phyloP scores from a whole-genome alignment of 37 sponge, comb jelly and placozoan genomes.

The Diacarnus erythraeanus region DNA sequence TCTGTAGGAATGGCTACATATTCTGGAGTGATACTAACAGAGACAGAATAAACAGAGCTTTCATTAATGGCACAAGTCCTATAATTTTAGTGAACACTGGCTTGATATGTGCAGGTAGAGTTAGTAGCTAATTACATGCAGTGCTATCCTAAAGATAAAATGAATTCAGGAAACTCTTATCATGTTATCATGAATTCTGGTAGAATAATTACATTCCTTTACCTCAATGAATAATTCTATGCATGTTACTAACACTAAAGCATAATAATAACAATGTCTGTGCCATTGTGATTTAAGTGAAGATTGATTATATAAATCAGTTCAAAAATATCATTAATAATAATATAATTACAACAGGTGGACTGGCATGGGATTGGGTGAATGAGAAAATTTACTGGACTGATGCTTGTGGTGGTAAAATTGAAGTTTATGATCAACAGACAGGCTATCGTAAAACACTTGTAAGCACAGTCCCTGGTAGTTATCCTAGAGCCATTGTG shows the following conservation, averaged over 20 bases:
- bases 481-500: slow-evolving; percentile 14
- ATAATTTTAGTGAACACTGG: slow-evolving; percentile 2
- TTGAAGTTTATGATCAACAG: slow-evolving; percentile 21
- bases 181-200: no score
- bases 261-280: no score
- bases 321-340: no score
- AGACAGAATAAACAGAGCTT: slow-evolving; percentile 11
- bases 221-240: no score
- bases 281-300: no score
- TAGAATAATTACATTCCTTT: no score
- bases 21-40: slow-evolving; percentile 18
- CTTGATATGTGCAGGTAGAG: slow-evolving; percentile 8
- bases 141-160: background rate
- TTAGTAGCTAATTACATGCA: background rate
- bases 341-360: background rate
- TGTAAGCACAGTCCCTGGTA: background rate
- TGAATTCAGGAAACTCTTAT: no score
- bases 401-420: background rate
- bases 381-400: slow-evolving; percentile 27
- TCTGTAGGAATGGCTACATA: background rate
- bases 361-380: slow-evolving; percentile 36
- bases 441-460: slow-evolving; percentile 1
- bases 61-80: slow-evolving; percentile 2
- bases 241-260: no score
- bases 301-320: no score